A percentile compares a stretch with the other conserved stretches of the same genome.
Conservation (phyloP, 2,888 invertebrate genomes). For the Apamea sordens region DNA sequence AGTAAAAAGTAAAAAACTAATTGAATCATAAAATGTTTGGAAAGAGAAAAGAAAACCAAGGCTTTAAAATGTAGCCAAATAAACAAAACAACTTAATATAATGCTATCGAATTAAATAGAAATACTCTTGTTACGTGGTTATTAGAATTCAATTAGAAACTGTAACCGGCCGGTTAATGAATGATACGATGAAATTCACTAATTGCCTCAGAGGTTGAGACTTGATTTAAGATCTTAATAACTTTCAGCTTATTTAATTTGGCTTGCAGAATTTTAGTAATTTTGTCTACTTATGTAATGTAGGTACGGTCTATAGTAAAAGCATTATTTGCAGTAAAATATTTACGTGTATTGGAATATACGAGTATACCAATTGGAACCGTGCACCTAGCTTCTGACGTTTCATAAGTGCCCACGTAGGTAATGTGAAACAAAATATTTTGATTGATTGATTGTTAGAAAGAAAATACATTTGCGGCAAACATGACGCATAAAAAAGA, state of each 20-base stretch:
- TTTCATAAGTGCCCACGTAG: no score
- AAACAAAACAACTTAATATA: neutral
- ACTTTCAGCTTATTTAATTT: conserved; percentile 48
- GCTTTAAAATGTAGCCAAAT: neutral
- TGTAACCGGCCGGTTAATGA: conserved; percentile 50
- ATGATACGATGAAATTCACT: conserved; percentile 57
- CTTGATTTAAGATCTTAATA: conserved; percentile 60
- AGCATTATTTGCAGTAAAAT: neutral
- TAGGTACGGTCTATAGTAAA: neutral
- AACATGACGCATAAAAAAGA: no score
- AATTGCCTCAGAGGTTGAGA: conserved; percentile 50
- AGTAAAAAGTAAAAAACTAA: neutral
- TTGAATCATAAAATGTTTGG: neutral
- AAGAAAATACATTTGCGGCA: no score
- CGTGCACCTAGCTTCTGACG: no score
- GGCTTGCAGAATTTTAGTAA: conserved; percentile 21
- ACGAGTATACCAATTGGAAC: no score
- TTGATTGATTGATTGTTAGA: no score
- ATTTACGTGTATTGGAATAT: neutral
- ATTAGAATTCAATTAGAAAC: conserved; percentile 63
- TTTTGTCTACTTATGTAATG: neutral
- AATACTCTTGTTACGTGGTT: conserved; percentile 56
- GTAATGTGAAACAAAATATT: no score
- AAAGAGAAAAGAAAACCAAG: neutral
- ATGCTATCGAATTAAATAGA: conserved; percentile 29